Percentiles rank a stretch among this genome's conserved stretches.
Evolutionary conservation across 2,888 invertebrate species (phyloP).

Genomic region (Nymphalis c-album): DNA sequence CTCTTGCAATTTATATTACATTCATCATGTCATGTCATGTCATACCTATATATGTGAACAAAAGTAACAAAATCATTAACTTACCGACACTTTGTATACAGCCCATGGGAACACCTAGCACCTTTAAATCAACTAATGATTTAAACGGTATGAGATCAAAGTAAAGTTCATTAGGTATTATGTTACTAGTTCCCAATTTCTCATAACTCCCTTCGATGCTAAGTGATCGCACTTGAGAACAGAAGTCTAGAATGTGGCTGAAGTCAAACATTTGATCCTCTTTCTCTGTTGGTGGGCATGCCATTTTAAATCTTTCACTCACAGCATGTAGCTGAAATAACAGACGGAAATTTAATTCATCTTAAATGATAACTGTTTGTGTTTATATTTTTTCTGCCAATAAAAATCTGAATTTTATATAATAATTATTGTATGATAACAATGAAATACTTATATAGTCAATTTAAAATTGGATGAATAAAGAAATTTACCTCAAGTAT

Average conservation of each 20-base stretch:
- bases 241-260: conserved; percentile 94
- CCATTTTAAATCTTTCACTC: conserved; percentile 91
- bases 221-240: conserved; percentile 86
- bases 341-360: background rate
- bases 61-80: conserved; percentile 35
- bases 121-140: conserved; percentile 84
- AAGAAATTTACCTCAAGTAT: conserved; percentile 86
- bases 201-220: conserved; percentile 85
- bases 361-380: no score
- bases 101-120: conserved; percentile 85
- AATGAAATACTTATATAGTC: no score
- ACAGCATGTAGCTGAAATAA: conserved; percentile 91
- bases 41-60: background rate
- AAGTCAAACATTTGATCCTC: conserved; percentile 92
- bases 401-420: no score
- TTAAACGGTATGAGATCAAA: conserved; percentile 94
- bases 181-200: conserved; percentile 90
- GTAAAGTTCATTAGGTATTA: conserved; percentile 88
- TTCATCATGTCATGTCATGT: no score
- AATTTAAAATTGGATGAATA: no score
- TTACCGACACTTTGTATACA: conserved; percentile 84
- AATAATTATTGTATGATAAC: no score
- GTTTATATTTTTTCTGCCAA: no score
- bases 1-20: no score
- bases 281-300: conserved; percentile 90